A percentile compares a stretch with the other conserved stretches of the same genome.
Evolutionary conservation across 2,113 vertebrate genomes (phyloP).

Genomic region (Oncorhynchus masou): DNA sequence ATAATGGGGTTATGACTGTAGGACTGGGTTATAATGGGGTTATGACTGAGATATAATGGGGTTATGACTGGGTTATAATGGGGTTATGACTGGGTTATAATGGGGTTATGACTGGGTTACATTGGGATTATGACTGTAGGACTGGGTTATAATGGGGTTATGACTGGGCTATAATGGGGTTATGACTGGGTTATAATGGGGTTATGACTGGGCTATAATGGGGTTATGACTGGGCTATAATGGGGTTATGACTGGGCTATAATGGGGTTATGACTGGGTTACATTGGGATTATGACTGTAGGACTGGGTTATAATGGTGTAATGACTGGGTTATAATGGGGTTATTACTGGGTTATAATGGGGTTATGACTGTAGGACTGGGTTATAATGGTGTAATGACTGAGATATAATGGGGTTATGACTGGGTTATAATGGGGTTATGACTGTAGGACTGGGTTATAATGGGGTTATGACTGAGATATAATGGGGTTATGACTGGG

Average conservation of each 20-base stretch:
- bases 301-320: background rate
- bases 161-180: background rate
- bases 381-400: no score
- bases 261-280: no score
- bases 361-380: no score
- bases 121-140: background rate
- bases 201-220: background rate
- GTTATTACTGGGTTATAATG: no score
- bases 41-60: background rate
- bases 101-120: background rate
- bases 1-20: background rate
- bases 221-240: no score
- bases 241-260: background rate
- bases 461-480: no score
- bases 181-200: background rate
- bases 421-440: no score
- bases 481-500: no score
- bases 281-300: no score
- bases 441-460: no score
- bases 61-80: background rate
- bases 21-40: background rate
- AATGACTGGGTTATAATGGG: background rate
- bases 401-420: no score
- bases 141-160: background rate
- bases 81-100: background rate